Evolutionary conservation across 2,888 invertebrate genomes (phyloP), one percentile per base, ranked within the genome.

Genomic region (Sinotaia quadrata): DNA sequence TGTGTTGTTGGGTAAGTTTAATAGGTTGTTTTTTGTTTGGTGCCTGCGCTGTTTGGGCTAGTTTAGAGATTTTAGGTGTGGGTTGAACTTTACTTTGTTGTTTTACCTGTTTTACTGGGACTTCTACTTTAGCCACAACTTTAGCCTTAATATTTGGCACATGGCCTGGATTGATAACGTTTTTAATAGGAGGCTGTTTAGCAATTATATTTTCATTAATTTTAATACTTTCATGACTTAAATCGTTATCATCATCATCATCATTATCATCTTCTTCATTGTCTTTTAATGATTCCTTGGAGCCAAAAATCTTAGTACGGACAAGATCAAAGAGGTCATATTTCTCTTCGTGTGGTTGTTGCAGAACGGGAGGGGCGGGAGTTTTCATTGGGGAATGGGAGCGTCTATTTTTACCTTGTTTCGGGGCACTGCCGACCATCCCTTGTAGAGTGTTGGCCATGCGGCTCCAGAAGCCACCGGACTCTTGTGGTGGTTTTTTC

Each of bases 331-430:
- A 34, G 3, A 74, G 61, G 47, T 74, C 74, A 34, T 68, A 69
- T 29, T 68, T 59, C 49, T 74, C 71, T 27, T 69, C 56, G 49
- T 74, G 74, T 21, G 74, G 71, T 56, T 74, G 71, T 34, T 68
- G 74, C 18, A 54, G 54, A 10, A 34, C 57, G 1, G 56, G 24
- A 34, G 58, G 49, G 4, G 51, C 29, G 18, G 51, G 47, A 1
- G 33, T 34, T 4, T 27, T 33, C 18, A 34, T 36, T 34, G 37
- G 2, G n/a, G 57, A 27, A 21, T 47, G 1, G 24, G 47, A 1
- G 5, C 37, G 21, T 24, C 36, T 15, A 7, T 47, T 51, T 27
- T 58, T 58, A 21, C 29, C 34, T 2, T 37, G 27, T 21, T 57
- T n/a, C 58, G 58, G n/a, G 7, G 66, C 66, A 15, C 36, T 29